Percentiles rank a stretch among this genome's conserved stretches.
phyloP scores from a whole-genome alignment of 2,113 vertebrate species.

The Indicator maculatus region DNA sequence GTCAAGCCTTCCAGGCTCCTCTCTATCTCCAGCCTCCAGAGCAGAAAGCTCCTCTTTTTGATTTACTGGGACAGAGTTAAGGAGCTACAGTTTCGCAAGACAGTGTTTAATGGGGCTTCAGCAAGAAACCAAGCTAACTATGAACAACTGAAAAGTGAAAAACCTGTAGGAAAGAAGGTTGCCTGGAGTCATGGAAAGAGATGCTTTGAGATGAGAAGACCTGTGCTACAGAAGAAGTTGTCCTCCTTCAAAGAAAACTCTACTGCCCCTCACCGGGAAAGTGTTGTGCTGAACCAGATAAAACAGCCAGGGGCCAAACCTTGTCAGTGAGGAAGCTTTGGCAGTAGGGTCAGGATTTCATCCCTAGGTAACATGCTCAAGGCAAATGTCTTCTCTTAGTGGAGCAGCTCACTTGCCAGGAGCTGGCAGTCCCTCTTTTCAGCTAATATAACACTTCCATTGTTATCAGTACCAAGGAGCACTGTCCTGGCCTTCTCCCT shows the following conservation, averaged over 20 bases:
- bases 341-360: neutral
- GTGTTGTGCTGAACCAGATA: neutral
- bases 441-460: neutral
- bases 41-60: constrained; percentile 36
- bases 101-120: constrained; percentile 1
- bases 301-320: neutral
- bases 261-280: neutral
- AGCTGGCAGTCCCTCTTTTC: neutral
- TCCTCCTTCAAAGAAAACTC: neutral
- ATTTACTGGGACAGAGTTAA: constrained; percentile 44
- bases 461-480: neutral
- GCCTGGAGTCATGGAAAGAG: neutral
- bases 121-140: constrained; percentile 1
- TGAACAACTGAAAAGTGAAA: constrained; percentile 19
- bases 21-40: constrained; percentile 49
- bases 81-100: constrained; percentile 47
- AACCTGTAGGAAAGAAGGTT: neutral
- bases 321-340: neutral
- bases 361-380: neutral
- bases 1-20: constrained; percentile 27
- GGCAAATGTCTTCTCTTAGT: neutral
- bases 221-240: neutral
- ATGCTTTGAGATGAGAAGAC: constrained; percentile 37
- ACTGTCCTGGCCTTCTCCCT: constrained; percentile 13
- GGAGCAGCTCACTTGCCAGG: neutral